Evolutionary conservation across 2,797 vertebrate species (phyloP).

Genomic region (Rhinatrema bivittatum): DNA sequence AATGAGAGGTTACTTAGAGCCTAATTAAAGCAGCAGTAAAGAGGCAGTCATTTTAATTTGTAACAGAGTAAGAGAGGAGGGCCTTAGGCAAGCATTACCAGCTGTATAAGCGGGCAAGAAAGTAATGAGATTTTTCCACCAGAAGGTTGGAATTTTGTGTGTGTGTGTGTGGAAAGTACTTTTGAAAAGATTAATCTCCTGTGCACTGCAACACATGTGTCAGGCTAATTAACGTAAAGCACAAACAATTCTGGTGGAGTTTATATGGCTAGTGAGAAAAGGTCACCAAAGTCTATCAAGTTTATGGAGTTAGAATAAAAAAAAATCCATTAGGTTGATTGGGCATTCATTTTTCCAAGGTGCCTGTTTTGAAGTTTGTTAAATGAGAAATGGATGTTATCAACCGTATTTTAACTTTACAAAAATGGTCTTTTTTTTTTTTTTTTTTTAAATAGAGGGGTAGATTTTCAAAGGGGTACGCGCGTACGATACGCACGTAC

Average conservation of each 20-base stretch:
- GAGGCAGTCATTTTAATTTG: constrained; percentile 4
- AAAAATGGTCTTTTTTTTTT: no score
- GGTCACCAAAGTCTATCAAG: no score
- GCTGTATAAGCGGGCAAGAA: neutral
- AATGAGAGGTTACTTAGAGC: constrained; percentile 4
- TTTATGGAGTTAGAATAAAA: no score
- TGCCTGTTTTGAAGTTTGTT: no score
- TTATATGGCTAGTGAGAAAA: no score
- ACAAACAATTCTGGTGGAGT: constrained; percentile 1
- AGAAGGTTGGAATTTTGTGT: accelerated
- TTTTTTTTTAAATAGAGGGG: no score
- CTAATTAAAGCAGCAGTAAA: neutral
- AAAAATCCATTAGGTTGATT: no score
- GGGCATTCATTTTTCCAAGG: no score
- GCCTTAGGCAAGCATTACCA: accelerated
- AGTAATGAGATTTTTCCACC: neutral
- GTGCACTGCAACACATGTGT: neutral
- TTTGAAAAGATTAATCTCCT: constrained; percentile 19
- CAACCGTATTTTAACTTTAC: no score
- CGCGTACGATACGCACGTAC: no score
- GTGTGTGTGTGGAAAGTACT: constrained; percentile 1
- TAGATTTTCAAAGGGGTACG: no score
- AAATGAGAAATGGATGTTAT: no score
- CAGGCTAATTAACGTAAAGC: neutral
- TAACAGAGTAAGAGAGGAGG: neutral